Evolutionary conservation across 2,888 invertebrate species (phyloP), one percentile per base, ranked within the genome.

Genomic region (Onchidella celtica): DNA sequence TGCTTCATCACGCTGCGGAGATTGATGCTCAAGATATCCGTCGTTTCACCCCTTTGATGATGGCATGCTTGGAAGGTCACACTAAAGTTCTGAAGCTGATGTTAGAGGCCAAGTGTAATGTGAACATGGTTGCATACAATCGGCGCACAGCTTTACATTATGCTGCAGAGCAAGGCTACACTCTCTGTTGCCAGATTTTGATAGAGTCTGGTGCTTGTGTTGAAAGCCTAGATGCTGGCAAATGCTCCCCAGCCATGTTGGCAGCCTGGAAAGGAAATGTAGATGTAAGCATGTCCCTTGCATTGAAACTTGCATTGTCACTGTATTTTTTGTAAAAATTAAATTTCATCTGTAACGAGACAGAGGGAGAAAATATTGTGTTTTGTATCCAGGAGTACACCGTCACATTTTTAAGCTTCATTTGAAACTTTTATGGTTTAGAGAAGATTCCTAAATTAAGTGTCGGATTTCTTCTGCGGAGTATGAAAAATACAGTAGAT

Each of bases 21-120:
- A 91, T 91, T 34, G 92, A 92, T 83, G 89, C 89, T 1, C 89
- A 89, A 69, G 92, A 92, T 83, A 91, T 91, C 38, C 87, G 91
- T 6, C 87, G 91, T 29, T 91, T 92, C 85, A 90, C 92, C 2
- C 92, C 93, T 2, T 83, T 93, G n/a, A 92, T 92, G 90, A 91
- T 92, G 89, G 92, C 92, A 3, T 88, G 91, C 1, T 84, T 89
- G 74, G 90, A 91, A 77, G 91, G 92, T 1, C 90, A 90, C 81
- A 83, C 85, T 0, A 85, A 86, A 34, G 88, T 90, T n/a, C 88
- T 91, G 6, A 83, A 85, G 38, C 85, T 90, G 24, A 84, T 92
- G 40, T 85, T 92, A 3, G 88, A 88, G 61, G 84, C 86, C 69
- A 89, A 89, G 74, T 90, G 91, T 79, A 90, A 91, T 81, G 88